Conservation (phyloP, 1,140 invertebrate species). For the Zaprionus tsacasi region DNA sequence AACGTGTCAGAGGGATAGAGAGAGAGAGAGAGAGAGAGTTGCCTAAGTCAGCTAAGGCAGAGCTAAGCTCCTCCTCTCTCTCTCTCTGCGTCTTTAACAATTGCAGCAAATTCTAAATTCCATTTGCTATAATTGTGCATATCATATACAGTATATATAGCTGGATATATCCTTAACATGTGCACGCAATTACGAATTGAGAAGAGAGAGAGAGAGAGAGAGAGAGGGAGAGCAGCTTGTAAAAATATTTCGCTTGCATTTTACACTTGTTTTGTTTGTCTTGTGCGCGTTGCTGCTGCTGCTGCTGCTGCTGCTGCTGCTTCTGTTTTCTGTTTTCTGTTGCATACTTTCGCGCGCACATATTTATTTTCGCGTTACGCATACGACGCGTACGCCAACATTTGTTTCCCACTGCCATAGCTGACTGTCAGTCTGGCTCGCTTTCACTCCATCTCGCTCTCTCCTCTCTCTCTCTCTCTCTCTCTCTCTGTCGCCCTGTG, state of each 20-base stretch:
- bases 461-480: conserved; percentile 1
- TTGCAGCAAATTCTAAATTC: neutral
- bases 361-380: conserved; percentile 68
- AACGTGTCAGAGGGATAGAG: neutral
- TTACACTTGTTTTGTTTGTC: conserved; percentile 25
- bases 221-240: neutral
- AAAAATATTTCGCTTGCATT: conserved; percentile 45
- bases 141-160: neutral
- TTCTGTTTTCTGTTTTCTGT: conserved; percentile 3
- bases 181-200: conserved; percentile 4
- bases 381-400: conserved; percentile 56
- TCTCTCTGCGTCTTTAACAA: neutral
- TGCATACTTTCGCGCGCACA: conserved; percentile 57
- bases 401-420: neutral
- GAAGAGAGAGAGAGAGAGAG: neutral
- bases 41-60: too few relatives aligned
- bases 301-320: conserved; percentile 11
- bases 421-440: conserved; percentile 3
- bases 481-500: conserved; percentile 1
- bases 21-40: too few relatives aligned
- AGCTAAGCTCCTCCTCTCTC: too few relatives aligned
- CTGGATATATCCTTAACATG: neutral
- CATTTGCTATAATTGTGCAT: neutral
- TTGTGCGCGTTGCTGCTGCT: conserved; percentile 41
- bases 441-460: neutral